Evolutionary conservation across 2,113 vertebrate genomes (phyloP).

Genomic region (Neofelis nebulosa): DNA sequence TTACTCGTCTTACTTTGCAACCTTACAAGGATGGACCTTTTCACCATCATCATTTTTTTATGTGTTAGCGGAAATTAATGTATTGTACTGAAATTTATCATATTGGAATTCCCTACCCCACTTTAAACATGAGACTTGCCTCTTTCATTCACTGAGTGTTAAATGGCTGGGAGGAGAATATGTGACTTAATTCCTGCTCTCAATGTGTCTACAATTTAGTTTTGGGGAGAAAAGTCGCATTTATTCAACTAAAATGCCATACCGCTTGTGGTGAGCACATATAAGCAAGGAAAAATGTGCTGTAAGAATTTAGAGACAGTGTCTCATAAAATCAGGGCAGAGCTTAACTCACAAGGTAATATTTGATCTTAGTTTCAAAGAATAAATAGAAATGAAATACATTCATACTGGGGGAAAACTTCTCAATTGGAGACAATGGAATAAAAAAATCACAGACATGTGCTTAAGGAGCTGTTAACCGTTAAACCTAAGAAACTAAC

Average conservation of each 20-base stretch:
- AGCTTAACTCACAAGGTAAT: not conserved
- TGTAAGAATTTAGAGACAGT: not conserved
- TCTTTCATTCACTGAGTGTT: not conserved
- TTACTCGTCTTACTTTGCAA: not conserved
- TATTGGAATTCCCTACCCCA: not conserved
- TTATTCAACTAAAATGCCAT: not conserved
- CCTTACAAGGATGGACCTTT: not conserved
- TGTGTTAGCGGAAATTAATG: not conserved
- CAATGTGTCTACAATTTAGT: not conserved
- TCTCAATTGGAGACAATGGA: not conserved
- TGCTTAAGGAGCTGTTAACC: not conserved
- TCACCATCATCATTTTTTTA: not conserved
- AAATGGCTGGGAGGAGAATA: too few relatives aligned
- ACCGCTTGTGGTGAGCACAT: not conserved
- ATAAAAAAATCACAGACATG: not conserved
- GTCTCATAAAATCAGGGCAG: not conserved
- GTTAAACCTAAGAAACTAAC: not conserved
- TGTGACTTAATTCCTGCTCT: not conserved
- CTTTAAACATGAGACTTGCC: not conserved
- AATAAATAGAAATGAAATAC: not conserved
- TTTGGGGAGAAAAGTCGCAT: not conserved
- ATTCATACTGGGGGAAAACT: not conserved
- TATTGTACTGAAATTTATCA: not conserved
- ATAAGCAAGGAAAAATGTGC: not conserved
- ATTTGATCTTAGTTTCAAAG: not conserved